Evolutionary conservation across 2,797 vertebrate species (phyloP), one percentile per base, ranked within the genome.

Genomic region (Dendrocincla fuliginosa): DNA sequence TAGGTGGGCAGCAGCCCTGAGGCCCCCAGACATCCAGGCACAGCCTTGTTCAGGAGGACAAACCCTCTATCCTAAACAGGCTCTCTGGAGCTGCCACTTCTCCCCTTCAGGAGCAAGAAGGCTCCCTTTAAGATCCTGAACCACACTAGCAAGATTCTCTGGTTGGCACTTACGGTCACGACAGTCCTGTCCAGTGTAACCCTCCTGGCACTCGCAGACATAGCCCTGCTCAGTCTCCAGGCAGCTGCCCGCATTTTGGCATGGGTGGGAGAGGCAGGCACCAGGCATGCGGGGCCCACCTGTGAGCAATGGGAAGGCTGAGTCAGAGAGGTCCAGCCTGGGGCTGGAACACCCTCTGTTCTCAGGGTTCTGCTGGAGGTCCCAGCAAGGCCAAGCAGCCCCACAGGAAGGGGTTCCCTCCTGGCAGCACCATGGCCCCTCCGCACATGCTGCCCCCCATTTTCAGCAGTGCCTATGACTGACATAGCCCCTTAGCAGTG

Each of bases 161-260:
- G 0, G 52, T 1, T 42, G 3, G 46, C 88, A 98, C 98, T 93
- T 93, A 98, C 98, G 96, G 37, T 98, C 97, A 63, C 46, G 95
- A 61, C 98, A 98, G 93, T 97, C 68, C 44, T 74, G 92, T 68
- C 98, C 98, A 0, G 91, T 85, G 84, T 97, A 98, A 70, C 97
- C 98, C 57, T 97, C 96, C 1, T 20, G 96, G 71, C 98, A 98
- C 32, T 98, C 97, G 5, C 98, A 98, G 87, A 98, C 22, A 2
- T 98, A 98, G 87, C 97, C 97, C 41, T 60, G 89, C 18, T 97
- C 97, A 0, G 94, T 97, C 33, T 97, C 98, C 93, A 98, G 95
- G 42, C 98, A 98, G 78, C 95, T 98, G 74, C 98, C 98, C 1
- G 97, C 96, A 0, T 98, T 98, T 93, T 97, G 96, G 95, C 98